phyloP scores from a whole-genome alignment of 2,888 invertebrate genomes.

The Andrena praecox region DNA sequence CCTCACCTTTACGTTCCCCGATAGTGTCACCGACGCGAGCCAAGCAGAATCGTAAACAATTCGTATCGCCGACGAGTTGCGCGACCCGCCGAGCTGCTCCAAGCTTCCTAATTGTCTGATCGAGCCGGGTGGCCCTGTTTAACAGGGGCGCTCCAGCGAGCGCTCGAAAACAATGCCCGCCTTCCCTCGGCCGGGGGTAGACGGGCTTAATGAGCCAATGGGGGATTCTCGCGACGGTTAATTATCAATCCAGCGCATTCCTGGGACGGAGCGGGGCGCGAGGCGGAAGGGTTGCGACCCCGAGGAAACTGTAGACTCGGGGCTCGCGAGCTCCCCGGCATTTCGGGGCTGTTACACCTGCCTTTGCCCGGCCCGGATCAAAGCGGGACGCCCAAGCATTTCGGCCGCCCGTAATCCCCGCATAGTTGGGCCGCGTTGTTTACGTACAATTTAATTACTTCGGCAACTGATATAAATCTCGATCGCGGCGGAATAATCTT shows the following conservation, averaged over 20 bases:
- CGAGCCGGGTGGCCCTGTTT: background rate
- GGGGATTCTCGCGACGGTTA: conserved; percentile 19
- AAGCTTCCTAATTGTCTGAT: conserved; percentile 14
- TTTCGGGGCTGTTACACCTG: background rate
- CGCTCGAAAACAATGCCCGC: background rate
- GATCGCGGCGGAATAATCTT: conserved; percentile 9
- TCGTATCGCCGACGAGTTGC: background rate
- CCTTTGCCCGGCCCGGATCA: background rate
- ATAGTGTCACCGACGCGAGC: background rate
- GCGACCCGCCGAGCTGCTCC: background rate
- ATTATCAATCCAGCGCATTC: conserved; percentile 21
- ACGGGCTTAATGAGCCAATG: conserved; percentile 21
- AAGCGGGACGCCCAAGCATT: conserved; percentile 10
- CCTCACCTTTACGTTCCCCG: too few species aligned
- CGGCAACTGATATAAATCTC: conserved; percentile 34
- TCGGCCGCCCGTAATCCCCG: conserved; percentile 7
- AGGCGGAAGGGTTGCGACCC: background rate
- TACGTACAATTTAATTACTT: conserved; percentile 43
- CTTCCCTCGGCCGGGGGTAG: background rate
- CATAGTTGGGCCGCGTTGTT: conserved; percentile 27
- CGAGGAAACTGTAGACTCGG: background rate
- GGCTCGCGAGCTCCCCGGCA: background rate
- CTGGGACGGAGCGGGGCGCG: too few species aligned
- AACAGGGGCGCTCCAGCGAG: background rate
- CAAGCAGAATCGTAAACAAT: background rate